Evolutionary conservation across 1,140 invertebrate genomes (phyloP).

Genomic region (Drosophila truncata): DNA sequence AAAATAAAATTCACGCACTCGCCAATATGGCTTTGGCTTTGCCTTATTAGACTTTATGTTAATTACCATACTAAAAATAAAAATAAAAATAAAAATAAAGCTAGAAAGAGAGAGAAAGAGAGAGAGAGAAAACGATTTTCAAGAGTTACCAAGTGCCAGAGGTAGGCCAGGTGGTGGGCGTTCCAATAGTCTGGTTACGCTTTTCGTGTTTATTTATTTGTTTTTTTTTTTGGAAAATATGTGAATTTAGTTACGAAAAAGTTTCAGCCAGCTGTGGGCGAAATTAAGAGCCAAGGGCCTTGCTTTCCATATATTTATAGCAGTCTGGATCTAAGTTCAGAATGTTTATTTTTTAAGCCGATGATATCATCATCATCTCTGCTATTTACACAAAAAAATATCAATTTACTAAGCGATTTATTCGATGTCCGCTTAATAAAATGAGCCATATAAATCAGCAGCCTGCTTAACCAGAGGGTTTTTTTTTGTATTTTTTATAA

Average conservation of each 20-base stretch:
- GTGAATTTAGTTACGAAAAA: conserved; percentile 8
- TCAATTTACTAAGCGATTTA: conserved; percentile 54
- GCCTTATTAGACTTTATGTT: conserved; percentile 79
- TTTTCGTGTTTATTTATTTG: conserved; percentile 31
- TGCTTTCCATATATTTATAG: conserved; percentile 13
- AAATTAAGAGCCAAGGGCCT: conserved; percentile 30
- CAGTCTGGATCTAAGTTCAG: conserved; percentile 20
- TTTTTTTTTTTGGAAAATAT: conserved; percentile 33
- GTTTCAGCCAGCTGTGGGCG: conserved; percentile 28
- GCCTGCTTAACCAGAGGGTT: conserved; percentile 24
- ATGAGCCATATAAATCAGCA: conserved; percentile 55
- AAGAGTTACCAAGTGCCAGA: conserved; percentile 59
- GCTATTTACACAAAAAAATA: conserved; percentile 35
- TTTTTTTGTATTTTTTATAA: conserved; percentile 7
- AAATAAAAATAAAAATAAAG: conserved; percentile 8
- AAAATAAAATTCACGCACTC: conserved; percentile 51
- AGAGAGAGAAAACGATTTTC: conserved; percentile 36
- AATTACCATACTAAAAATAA: conserved; percentile 77
- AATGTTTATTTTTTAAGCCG: conserved; percentile 11
- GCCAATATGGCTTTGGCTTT: conserved; percentile 52
- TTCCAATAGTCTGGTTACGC: conserved; percentile 28
- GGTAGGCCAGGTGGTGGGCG: conserved; percentile 38
- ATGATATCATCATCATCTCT: conserved; percentile 20
- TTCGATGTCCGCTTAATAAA: conserved; percentile 59
- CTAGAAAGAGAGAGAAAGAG: too few species aligned